These are phyloP conservation scores for Platycheirus albimanus DNA, from an alignment of 2,888 invertebrate genomes.

Conservation along the genomic window DNA sequence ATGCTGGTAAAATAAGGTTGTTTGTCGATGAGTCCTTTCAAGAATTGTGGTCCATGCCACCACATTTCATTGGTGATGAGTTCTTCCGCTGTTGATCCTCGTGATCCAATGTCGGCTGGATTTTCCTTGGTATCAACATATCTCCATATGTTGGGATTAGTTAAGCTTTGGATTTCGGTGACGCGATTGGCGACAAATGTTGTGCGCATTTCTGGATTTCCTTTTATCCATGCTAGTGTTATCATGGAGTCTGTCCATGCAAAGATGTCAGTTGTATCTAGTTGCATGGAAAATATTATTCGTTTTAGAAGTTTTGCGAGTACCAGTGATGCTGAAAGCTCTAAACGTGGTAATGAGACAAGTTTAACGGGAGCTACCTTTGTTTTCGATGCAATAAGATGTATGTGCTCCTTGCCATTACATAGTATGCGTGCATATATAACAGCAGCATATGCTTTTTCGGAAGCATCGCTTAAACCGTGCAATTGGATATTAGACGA, in stretches of 20 bases:
- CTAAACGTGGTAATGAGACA: background rate
- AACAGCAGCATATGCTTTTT: slow-evolving; percentile 56
- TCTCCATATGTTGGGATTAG: background rate
- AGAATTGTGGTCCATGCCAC: slow-evolving; percentile 21
- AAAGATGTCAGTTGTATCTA: background rate
- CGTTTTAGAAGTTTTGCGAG: background rate
- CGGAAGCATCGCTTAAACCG: slow-evolving; percentile 61
- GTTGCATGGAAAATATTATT: background rate
- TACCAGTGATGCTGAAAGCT: background rate
- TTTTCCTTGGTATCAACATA: slow-evolving; percentile 32
- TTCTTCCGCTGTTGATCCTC: slow-evolving; percentile 5
- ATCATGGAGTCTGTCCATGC: background rate
- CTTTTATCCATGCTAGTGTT: slow-evolving; percentile 31
- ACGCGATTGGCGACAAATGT: slow-evolving; percentile 45
- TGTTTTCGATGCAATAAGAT: slow-evolving; percentile 56
- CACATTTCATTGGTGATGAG: slow-evolving; percentile 9
- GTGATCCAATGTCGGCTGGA: slow-evolving; percentile 44
- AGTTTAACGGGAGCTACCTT: too few relatives aligned
- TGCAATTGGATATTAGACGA: slow-evolving; percentile 31
- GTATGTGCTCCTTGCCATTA: slow-evolving; percentile 18
- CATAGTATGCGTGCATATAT: slow-evolving; percentile 31
- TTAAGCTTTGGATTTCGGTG: slow-evolving; percentile 33
- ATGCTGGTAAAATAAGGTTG: background rate
- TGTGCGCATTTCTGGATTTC: background rate
- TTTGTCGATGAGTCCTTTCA: background rate